Conservation (phyloP, 1,140 invertebrate genomes). For the Mamestra configurata region DNA sequence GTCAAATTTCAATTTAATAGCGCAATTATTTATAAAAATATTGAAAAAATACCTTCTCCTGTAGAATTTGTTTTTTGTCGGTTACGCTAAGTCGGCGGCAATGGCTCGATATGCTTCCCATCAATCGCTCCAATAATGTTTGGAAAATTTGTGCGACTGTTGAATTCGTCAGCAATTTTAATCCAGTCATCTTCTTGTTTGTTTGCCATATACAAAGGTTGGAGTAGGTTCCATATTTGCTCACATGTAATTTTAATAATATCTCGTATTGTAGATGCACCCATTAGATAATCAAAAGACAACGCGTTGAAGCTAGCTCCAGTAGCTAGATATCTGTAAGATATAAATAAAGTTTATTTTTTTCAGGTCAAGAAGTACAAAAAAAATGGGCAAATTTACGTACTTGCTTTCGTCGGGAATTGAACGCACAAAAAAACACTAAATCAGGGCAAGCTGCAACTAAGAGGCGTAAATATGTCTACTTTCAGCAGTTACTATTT, state of each 20-base stretch:
- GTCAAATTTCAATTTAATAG: too few species aligned
- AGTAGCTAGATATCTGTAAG: conserved; percentile 56
- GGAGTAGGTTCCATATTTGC: conserved; percentile 54
- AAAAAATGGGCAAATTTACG: conserved; percentile 49
- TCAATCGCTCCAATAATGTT: too few species aligned
- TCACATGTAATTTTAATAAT: conserved; percentile 53
- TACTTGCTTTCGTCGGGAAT: conserved; percentile 48
- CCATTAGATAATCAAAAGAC: conserved; percentile 54
- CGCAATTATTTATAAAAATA: too few species aligned
- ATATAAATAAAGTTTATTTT: conserved; percentile 59
- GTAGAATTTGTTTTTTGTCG: conserved; percentile 18
- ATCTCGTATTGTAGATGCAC: conserved; percentile 49
- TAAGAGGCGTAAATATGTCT: conserved; percentile 46
- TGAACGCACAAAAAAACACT: conserved; percentile 40
- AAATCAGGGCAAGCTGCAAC: conserved; percentile 50
- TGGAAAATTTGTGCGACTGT: conserved; percentile 76
- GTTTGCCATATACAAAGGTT: conserved; percentile 51
- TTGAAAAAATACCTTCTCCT: too few species aligned
- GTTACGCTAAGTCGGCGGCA: too few species aligned
- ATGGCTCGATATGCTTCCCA: too few species aligned
- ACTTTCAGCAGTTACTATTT: conserved; percentile 49
- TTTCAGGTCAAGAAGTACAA: conserved; percentile 28
- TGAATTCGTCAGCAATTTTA: conserved; percentile 59
- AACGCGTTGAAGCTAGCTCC: conserved; percentile 50
- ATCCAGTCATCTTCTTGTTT: conserved; percentile 51